Percentiles rank a stretch among this genome's conserved stretches.
These are phyloP conservation scores for Petrocephalus sullivani DNA, from an alignment of 2,797 vertebrate genomes.

Conservation along the genomic window DNA sequence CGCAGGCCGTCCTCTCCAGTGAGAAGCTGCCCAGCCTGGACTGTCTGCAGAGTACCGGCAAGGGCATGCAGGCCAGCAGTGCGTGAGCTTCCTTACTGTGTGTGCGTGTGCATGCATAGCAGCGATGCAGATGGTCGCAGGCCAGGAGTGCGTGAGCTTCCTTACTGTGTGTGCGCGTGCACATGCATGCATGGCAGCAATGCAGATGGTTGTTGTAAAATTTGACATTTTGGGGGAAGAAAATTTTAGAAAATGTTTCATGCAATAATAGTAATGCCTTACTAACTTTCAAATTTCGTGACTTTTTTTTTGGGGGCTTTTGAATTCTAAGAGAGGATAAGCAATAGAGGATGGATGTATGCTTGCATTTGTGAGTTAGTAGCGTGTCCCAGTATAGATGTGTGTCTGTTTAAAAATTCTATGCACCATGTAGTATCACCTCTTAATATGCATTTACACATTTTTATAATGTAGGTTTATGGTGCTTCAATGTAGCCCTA, in stretches of 20 bases:
- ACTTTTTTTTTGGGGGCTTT: background rate
- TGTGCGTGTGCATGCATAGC: background rate
- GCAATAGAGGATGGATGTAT: background rate
- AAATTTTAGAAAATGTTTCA: background rate
- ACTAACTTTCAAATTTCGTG: background rate
- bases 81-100: conserved; percentile 54
- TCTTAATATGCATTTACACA: background rate
- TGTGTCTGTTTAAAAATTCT: background rate
- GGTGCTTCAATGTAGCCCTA: background rate
- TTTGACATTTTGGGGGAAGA: background rate
- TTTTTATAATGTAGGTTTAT: background rate
- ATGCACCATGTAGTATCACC: background rate
- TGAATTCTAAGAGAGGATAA: background rate
- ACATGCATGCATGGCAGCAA: background rate
- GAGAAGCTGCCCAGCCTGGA: conserved; percentile 98
- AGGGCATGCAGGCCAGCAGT: conserved; percentile 99
- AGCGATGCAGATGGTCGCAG: background rate
- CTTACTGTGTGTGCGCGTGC: background rate
- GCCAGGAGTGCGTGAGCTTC: too few species aligned
- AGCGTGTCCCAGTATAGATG: background rate
- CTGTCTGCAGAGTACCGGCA: conserved; percentile 97
- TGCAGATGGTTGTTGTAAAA: background rate
- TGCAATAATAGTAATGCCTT: background rate
- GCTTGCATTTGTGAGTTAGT: background rate
- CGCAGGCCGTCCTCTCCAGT: conserved; percentile 93